Evolutionary conservation across 2,797 vertebrate species (phyloP), one percentile per base, ranked within the genome.

Genomic region (Poeciliopsis paucimaculata): DNA sequence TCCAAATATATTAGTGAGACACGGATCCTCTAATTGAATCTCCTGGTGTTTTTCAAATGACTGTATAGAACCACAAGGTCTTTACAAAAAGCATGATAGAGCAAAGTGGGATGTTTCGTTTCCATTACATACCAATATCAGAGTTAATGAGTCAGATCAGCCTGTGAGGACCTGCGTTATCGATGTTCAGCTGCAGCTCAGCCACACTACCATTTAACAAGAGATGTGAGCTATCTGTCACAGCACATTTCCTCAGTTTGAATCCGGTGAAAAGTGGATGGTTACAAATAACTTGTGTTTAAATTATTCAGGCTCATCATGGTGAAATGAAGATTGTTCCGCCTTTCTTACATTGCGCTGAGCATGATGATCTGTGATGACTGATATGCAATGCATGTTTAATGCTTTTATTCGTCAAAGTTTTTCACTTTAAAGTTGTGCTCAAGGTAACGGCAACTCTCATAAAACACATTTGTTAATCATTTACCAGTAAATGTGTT

Each of bases 281-380:
- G 88, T 93, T 89, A 92, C 83, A 90, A 92, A 94, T 93, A 53
- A 93, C 73, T n/a, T 62, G 83, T 72, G 80, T 62, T 82, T 76
- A 51, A 84, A 86, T 92, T 90, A 92, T 80, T 86, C 45, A 87
- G 47, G 0, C 0, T 77, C 86, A 85, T 88, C 78, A 74, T 0
- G 0, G 73, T 57, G 83, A 82, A 92, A 86, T 90, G 84, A 88
- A 46, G 79, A 86, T 77, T 78, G 86, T 81, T 91, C 82, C 12
- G 77, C 82, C 84, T 88, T 43, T 57, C 75, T 80, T 62, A 16
- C 0, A 46, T 77, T 41, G 31, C 5, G 84, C 80, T 75, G 80
- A 89, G 86, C 75, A n/a, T 70, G 39, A 82, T 77, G 82, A 88
- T 81, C 84, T 68, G 47, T 81, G 64, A 43, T 80, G 73, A 81